These are phyloP conservation scores for Schizothorax lantsangensis DNA, from an alignment of 2,797 vertebrate species.

Conservation along the genomic window DNA sequence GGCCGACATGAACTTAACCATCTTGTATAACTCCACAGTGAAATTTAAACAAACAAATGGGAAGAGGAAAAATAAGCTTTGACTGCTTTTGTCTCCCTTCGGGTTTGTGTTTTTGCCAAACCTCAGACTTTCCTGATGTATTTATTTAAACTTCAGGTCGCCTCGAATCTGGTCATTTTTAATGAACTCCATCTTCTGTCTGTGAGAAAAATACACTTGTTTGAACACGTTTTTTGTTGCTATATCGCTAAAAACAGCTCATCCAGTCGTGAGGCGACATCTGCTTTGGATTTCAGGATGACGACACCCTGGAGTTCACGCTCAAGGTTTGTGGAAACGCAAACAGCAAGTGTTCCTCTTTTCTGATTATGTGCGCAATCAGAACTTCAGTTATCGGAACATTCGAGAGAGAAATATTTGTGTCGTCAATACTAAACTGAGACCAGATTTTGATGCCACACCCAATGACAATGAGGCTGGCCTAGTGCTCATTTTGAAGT, in stretches of 20 bases:
- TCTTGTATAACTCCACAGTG: conserved; percentile 22
- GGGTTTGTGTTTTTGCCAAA: conserved; percentile 25
- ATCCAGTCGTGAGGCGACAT: conserved; percentile 58
- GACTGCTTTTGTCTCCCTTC: conserved; percentile 5
- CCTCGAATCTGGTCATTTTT: conserved; percentile 16
- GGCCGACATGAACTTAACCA: conserved; percentile 41
- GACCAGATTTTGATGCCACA: background rate
- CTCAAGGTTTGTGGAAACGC: conserved; percentile 36
- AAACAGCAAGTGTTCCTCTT: conserved; percentile 45
- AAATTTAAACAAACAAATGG: conserved; percentile 36
- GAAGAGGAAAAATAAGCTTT: conserved; percentile 30
- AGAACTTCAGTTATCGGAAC: conserved; percentile 10
- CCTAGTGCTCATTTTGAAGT: background rate
- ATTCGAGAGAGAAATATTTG: background rate
- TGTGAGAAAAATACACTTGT: conserved; percentile 49
- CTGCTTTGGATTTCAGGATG: conserved; percentile 59
- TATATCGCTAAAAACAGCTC: conserved; percentile 46
- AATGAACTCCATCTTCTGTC: conserved; percentile 52
- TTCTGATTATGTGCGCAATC: conserved; percentile 51
- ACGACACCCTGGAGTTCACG: conserved; percentile 32
- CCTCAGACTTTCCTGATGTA: conserved; percentile 32
- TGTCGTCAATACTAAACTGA: background rate
- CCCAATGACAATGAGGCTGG: background rate
- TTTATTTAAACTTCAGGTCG: conserved; percentile 53
- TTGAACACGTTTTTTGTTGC: conserved; percentile 44